Evolutionary conservation across 2,113 vertebrate species (phyloP).

Genomic region (Vulpes lagopus): DNA sequence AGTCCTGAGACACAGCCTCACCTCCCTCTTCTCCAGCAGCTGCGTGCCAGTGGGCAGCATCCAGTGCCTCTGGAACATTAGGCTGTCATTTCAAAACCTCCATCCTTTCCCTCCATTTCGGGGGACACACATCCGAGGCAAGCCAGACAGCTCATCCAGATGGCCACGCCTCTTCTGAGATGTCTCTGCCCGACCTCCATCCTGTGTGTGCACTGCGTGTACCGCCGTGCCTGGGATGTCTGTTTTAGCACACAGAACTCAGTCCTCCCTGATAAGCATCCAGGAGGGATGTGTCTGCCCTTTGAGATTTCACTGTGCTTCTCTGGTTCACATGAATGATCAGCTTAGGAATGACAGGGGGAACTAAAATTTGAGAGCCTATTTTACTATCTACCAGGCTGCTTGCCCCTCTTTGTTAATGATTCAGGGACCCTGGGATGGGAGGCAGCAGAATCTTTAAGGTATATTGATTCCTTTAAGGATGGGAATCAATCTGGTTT

Average conservation of each 20-base stretch:
- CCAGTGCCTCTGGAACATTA: no score
- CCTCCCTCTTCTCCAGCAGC: background rate
- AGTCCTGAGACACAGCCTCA: background rate
- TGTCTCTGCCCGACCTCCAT: background rate
- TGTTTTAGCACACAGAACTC: background rate
- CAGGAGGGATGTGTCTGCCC: fast-evolving
- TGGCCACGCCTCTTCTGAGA: background rate
- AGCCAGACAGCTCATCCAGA: background rate
- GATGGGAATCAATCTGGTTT: no score
- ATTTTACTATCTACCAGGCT: background rate
- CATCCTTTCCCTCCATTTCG: background rate
- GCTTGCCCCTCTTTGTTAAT: background rate
- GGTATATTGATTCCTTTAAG: background rate
- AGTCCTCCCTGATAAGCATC: background rate
- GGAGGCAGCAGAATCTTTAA: background rate
- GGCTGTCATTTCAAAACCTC: background rate
- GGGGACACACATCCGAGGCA: background rate
- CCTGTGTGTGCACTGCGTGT: fast-evolving
- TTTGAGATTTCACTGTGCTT: background rate
- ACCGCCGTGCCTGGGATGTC: fast-evolving
- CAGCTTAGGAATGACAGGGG: background rate
- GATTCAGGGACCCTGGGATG: background rate
- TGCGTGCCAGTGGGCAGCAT: fast-evolving
- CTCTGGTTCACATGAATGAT: background rate
- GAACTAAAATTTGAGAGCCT: background rate